A percentile compares a stretch with the other conserved stretches of the same genome.
phyloP scores from a whole-genome alignment of 1,140 invertebrate genomes.

The Drosophila insularis region DNA sequence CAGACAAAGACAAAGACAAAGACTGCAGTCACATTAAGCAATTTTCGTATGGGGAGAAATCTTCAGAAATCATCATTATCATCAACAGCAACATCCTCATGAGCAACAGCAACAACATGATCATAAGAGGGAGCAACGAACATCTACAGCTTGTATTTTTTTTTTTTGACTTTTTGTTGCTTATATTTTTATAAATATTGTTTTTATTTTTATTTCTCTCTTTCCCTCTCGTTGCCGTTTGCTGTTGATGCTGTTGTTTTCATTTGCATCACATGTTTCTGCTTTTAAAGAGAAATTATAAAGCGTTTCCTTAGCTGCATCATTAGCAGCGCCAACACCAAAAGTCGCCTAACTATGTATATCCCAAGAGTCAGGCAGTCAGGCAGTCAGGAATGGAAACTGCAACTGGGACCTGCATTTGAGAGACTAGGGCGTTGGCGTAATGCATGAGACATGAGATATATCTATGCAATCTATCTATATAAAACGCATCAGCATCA shows the following conservation, averaged over 20 bases:
- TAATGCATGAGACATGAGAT: conserved; percentile 68
- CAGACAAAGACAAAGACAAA: conserved; percentile 54
- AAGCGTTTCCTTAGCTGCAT: conserved; percentile 81
- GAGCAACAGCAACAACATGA: conserved; percentile 17
- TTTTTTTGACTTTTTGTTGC: conserved; percentile 18
- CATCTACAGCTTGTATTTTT: conserved; percentile 58
- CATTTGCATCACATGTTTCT: conserved; percentile 63
- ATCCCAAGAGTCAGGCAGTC: conserved; percentile 16
- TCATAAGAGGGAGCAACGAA: conserved; percentile 57
- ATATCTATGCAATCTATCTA: conserved; percentile 64
- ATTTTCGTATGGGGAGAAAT: conserved; percentile 54
- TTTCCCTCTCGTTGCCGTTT: conserved; percentile 18
- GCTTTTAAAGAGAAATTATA: conserved; percentile 81
- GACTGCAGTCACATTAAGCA: conserved; percentile 63
- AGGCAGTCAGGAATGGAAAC: conserved; percentile 10
- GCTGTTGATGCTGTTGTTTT: conserved; percentile 31
- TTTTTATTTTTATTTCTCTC: conserved; percentile 18
- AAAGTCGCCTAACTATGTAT: conserved; percentile 76
- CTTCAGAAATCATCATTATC: conserved; percentile 25
- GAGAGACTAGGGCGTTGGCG: conserved; percentile 59
- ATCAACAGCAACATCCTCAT: conserved; percentile 32
- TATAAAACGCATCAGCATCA: conserved; percentile 58
- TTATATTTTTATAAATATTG: conserved; percentile 38
- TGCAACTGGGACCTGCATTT: conserved; percentile 25
- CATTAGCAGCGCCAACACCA: conserved; percentile 80